Conservation (phyloP, 2,113 vertebrate species). For the Alces alces region DNA sequence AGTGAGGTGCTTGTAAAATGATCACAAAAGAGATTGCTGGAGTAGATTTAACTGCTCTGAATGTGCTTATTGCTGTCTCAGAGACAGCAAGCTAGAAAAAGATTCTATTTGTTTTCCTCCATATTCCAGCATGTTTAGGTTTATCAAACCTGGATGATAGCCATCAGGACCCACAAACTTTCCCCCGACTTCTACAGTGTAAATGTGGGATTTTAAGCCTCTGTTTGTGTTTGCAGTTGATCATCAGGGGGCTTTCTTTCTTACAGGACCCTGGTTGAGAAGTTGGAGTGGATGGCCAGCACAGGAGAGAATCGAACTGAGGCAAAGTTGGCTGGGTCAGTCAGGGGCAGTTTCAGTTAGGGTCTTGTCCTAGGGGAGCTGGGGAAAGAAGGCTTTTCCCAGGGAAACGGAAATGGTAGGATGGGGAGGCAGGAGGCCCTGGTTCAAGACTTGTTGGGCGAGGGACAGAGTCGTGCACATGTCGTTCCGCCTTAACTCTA, state of each 20-base stretch:
- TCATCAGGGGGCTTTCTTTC: not conserved
- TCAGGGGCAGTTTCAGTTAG: not conserved
- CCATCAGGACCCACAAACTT: not conserved
- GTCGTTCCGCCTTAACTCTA: not conserved
- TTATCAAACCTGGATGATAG: not conserved
- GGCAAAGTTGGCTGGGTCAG: not conserved
- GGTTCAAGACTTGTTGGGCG: not conserved
- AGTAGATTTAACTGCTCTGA: not conserved
- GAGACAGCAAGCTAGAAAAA: not conserved
- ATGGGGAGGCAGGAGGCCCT: not conserved
- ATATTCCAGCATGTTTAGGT: not conserved
- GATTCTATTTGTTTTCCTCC: not conserved
- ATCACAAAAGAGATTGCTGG: not conserved
- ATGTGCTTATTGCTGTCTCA: not conserved
- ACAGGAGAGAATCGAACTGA: not conserved
- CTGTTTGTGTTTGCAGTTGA: not conserved
- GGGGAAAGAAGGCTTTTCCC: not conserved
- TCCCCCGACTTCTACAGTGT: not conserved
- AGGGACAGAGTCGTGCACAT: rapidly evolving
- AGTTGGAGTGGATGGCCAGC: not conserved
- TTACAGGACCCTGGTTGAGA: not conserved
- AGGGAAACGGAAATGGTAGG: not conserved
- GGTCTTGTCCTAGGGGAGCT: not conserved
- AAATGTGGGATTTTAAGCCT: not conserved
- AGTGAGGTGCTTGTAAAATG: not conserved